phyloP scores from a whole-genome alignment of 1,140 invertebrate species.

The Xylocopa sonorina region DNA sequence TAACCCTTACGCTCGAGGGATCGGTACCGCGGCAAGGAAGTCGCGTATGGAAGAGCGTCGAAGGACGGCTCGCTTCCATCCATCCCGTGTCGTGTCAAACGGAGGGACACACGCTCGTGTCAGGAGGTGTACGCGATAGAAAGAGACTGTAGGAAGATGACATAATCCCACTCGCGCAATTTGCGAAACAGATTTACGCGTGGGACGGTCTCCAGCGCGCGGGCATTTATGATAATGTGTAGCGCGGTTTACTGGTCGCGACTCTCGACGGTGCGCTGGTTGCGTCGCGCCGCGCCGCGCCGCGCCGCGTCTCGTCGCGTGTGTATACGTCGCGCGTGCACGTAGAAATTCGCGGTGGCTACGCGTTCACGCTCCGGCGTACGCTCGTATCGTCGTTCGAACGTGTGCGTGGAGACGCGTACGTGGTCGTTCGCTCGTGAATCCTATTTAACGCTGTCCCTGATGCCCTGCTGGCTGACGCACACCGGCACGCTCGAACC shows the following conservation, averaged over 20 bases:
- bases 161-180: conserved; percentile 77
- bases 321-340: conserved; percentile 19
- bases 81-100: conserved; percentile 25
- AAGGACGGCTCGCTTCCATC: conserved; percentile 58
- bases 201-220: conserved; percentile 77
- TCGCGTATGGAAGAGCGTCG: conserved; percentile 32
- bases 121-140: conserved; percentile 52
- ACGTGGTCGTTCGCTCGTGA: conserved; percentile 58
- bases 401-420: conserved; percentile 1
- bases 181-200: conserved; percentile 81
- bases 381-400: neutral
- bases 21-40: neutral
- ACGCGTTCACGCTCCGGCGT: neutral
- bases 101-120: conserved; percentile 54
- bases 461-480: conserved; percentile 70
- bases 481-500: conserved; percentile 56
- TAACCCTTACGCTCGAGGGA: neutral
- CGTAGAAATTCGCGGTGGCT: conserved; percentile 47
- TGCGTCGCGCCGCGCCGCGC: conserved; percentile 39
- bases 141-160: conserved; percentile 72
- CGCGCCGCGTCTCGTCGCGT: neutral
- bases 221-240: conserved; percentile 81
- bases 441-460: conserved; percentile 80
- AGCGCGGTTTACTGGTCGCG: conserved; percentile 71
- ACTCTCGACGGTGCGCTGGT: conserved; percentile 59